Conservation (phyloP, 2,113 vertebrate species). For the Ameiurus melas region DNA sequence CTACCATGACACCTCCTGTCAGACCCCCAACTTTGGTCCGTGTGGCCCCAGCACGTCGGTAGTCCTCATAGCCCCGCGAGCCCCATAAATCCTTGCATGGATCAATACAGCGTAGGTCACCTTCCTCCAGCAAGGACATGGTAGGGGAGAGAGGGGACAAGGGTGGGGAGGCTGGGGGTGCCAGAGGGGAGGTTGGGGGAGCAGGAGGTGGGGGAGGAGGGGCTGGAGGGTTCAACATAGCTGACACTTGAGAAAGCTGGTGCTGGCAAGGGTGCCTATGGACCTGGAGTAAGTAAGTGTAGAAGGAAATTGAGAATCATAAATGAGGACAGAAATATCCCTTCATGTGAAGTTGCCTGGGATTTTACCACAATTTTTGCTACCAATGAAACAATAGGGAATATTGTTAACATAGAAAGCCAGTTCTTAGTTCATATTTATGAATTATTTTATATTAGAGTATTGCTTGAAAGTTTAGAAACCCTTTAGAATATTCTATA, state of each 20-base stretch:
- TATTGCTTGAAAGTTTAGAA: too few relatives aligned
- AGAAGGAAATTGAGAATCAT: slow-evolving; percentile 4
- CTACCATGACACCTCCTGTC: slow-evolving; percentile 77
- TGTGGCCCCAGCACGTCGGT: slow-evolving; percentile 77
- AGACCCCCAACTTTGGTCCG: slow-evolving; percentile 75
- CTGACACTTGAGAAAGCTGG: slow-evolving; percentile 70
- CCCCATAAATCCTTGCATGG: slow-evolving; percentile 85
- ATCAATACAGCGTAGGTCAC: slow-evolving; percentile 77
- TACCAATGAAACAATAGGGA: neutral
- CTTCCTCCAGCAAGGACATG: slow-evolving; percentile 78
- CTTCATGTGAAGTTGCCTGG: neutral
- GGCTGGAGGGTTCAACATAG: slow-evolving; percentile 71
- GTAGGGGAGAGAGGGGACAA: slow-evolving; percentile 74
- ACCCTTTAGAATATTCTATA: too few relatives aligned
- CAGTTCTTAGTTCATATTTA: neutral
- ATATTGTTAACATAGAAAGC: neutral
- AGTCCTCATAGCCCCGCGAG: slow-evolving; percentile 86
- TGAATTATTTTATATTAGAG: neutral
- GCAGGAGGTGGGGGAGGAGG: slow-evolving; percentile 72
- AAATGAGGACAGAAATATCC: neutral
- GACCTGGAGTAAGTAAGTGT: slow-evolving; percentile 61
- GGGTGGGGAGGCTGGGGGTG: slow-evolving; percentile 66
- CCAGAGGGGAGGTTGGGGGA: slow-evolving; percentile 70
- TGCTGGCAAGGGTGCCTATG: slow-evolving; percentile 77
- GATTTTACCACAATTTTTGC: neutral